Evolutionary conservation across 2,113 vertebrate species (phyloP).

Genomic region (Lucifuga dentata): DNA sequence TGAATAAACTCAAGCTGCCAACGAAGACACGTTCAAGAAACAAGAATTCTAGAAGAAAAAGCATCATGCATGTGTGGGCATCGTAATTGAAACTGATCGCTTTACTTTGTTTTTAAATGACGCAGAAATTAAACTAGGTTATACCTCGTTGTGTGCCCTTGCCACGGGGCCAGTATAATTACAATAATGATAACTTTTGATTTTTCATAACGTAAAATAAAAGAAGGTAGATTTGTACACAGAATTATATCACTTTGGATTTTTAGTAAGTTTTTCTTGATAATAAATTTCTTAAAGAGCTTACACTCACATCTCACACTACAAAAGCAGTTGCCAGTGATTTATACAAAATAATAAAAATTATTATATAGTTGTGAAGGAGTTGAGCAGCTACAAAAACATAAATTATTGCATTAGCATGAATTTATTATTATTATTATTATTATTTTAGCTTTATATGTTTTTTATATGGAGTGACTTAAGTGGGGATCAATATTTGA

Average conservation of each 20-base stretch:
- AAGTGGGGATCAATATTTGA: slow-evolving; percentile 77
- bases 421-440: background rate
- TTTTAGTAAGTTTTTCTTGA: slow-evolving; percentile 1
- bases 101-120: slow-evolving; percentile 24
- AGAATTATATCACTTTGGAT: slow-evolving; percentile 12
- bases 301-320: background rate
- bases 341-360: slow-evolving; percentile 25
- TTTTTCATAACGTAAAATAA: slow-evolving; percentile 49
- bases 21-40: slow-evolving; percentile 17
- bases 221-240: slow-evolving; percentile 14
- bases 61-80: background rate
- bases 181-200: slow-evolving; percentile 8
- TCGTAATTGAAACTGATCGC: slow-evolving; percentile 22
- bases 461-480: slow-evolving; percentile 69
- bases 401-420: slow-evolving; percentile 26
- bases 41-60: slow-evolving; percentile 6
- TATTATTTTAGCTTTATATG: slow-evolving; percentile 37
- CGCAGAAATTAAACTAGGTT: slow-evolving; percentile 34
- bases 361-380: background rate
- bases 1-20: slow-evolving; percentile 47
- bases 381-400: background rate
- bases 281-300: slow-evolving; percentile 24
- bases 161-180: slow-evolving; percentile 27
- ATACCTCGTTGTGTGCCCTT: slow-evolving; percentile 12
- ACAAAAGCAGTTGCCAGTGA: background rate